A percentile compares a stretch with the other conserved stretches of the same genome.
phyloP scores from a whole-genome alignment of 2,888 invertebrate species.

The Drosophila meridionalis region DNA sequence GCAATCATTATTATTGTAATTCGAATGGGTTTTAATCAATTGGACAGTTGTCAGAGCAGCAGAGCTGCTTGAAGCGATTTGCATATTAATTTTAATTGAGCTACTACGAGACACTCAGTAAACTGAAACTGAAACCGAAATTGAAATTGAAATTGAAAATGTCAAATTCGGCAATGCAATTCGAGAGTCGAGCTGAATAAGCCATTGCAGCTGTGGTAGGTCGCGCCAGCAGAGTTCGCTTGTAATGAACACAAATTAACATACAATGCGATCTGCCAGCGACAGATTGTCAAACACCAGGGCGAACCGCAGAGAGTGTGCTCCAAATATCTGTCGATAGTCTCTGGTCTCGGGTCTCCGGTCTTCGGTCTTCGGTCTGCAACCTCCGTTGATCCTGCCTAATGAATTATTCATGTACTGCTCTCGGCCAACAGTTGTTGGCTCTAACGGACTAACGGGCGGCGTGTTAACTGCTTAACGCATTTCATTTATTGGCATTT shows the following conservation, averaged over 20 bases:
- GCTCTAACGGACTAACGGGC: constrained; percentile 10
- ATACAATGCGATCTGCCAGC: constrained; percentile 58
- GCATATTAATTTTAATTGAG: constrained; percentile 80
- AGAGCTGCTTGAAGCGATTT: constrained; percentile 55
- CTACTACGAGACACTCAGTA: constrained; percentile 24
- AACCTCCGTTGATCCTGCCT: constrained; percentile 20
- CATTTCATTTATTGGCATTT: constrained; percentile 51
- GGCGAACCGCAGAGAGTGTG: constrained; percentile 34
- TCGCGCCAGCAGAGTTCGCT: constrained; percentile 30
- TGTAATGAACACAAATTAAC: constrained; percentile 69
- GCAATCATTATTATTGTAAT: constrained; percentile 36
- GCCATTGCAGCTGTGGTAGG: constrained; percentile 58
- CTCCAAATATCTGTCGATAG: constrained; percentile 12
- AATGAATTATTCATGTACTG: constrained; percentile 55
- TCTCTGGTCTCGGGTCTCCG: neutral
- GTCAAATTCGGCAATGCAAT: constrained; percentile 61
- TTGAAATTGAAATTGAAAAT: constrained; percentile 66
- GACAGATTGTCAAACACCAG: constrained; percentile 68
- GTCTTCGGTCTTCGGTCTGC: constrained; percentile 1
- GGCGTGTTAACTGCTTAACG: constrained; percentile 54
- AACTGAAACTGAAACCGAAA: constrained; percentile 50
- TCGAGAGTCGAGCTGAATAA: constrained; percentile 44
- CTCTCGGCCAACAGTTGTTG: constrained; percentile 26
- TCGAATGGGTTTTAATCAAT: constrained; percentile 53
- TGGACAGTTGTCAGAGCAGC: constrained; percentile 56